Percentiles rank a stretch among this genome's conserved stretches.
phyloP scores from a whole-genome alignment of 2,797 vertebrate species.

The Erpetoichthys calabaricus region DNA sequence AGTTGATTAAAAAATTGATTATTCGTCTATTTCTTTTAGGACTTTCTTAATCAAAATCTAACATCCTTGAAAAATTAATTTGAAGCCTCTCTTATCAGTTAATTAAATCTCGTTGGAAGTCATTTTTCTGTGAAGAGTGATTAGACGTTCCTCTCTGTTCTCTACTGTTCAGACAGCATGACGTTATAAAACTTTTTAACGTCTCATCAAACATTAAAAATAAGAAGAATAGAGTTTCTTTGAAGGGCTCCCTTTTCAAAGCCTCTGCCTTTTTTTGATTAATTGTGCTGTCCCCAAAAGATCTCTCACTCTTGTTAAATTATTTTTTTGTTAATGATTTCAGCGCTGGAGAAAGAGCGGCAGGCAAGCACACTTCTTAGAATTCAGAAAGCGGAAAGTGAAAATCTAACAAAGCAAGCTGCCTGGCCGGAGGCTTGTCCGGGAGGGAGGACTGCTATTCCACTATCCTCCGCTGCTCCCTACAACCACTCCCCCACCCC shows the following conservation, averaged over 20 bases:
- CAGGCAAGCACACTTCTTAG: neutral
- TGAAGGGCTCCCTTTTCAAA: slow-evolving; percentile 44
- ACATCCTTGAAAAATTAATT: slow-evolving; percentile 99
- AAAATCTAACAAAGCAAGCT: neutral
- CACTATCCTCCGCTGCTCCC: too few relatives aligned
- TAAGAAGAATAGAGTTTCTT: slow-evolving; percentile 69
- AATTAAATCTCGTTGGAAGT: slow-evolving; percentile 99
- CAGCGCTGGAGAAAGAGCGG: slow-evolving; percentile 1
- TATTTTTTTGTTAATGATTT: slow-evolving; percentile 50
- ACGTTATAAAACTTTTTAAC: slow-evolving; percentile 65
- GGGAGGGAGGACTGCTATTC: neutral
- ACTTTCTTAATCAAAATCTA: slow-evolving; percentile 99
- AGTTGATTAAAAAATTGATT: slow-evolving; percentile 78
- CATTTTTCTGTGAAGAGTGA: slow-evolving; percentile 70
- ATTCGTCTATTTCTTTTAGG: slow-evolving; percentile 76
- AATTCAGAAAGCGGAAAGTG: neutral
- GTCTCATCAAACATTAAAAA: slow-evolving; percentile 71
- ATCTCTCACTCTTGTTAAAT: slow-evolving; percentile 65
- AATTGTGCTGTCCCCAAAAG: slow-evolving; percentile 57
- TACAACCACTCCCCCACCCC: too few relatives aligned
- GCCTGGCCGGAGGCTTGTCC: neutral
- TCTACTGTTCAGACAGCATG: slow-evolving; percentile 59
- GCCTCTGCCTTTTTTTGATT: slow-evolving; percentile 55
- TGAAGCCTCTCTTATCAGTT: slow-evolving; percentile 99
- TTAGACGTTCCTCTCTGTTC: slow-evolving; percentile 68